phyloP scores from a whole-genome alignment of 2,888 invertebrate genomes.

The Thera britannica region DNA sequence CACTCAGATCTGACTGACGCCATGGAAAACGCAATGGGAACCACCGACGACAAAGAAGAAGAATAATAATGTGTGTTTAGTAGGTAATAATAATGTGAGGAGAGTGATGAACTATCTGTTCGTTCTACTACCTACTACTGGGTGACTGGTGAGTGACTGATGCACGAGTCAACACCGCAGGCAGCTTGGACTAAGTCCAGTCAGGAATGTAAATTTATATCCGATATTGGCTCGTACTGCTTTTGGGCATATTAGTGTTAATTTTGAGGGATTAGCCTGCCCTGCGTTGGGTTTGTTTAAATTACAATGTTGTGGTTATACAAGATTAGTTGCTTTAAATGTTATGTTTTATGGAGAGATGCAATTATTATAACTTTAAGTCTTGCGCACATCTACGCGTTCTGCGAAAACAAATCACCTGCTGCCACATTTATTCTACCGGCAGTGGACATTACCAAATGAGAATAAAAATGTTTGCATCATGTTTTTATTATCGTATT shows the following conservation, averaged over 20 bases:
- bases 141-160: slow-evolving; percentile 50
- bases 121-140: no score
- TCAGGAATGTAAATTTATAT: slow-evolving; percentile 73
- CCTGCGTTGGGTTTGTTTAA: slow-evolving; percentile 40
- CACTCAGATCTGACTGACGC: no score
- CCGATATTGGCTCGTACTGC: slow-evolving; percentile 59
- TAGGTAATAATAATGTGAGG: no score
- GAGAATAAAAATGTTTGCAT: slow-evolving; percentile 69
- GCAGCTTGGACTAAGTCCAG: slow-evolving; percentile 66
- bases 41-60: no score
- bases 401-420: slow-evolving; percentile 72
- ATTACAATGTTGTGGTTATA: slow-evolving; percentile 30
- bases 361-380: no score
- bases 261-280: slow-evolving; percentile 53
- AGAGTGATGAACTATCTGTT: no score
- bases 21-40: no score
- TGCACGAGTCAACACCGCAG: slow-evolving; percentile 67
- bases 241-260: slow-evolving; percentile 64
- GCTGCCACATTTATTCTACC: slow-evolving; percentile 51
- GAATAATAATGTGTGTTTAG: no score
- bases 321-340: slow-evolving; percentile 6
- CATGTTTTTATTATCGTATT: slow-evolving; percentile 53
- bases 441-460: slow-evolving; percentile 60
- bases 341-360: neutral
- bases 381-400: no score